Base-by-base conservation (phyloP, 2,797 vertebrate species). In the Hippocampus kuda region DNA sequence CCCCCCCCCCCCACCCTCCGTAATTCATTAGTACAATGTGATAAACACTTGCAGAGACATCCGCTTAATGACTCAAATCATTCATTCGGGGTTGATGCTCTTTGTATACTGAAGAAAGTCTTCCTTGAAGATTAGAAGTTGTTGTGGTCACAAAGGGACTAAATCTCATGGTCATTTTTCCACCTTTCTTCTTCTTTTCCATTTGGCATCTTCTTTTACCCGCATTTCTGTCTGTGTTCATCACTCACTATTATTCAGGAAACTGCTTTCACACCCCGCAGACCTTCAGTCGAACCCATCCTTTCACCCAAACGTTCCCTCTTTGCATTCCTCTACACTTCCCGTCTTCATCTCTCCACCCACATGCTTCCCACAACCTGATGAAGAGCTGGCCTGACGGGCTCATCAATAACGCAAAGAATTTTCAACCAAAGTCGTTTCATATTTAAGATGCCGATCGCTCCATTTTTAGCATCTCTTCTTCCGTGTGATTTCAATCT, bases 371-470 rank as follows among this genome's bases (percentile, higher is more conserved):
- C 62, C 74, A 72, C 76, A 79, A 67, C 67, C 79, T 79, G 84
- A 85, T 75, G 77, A 80, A 83, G 78, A 86, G 72, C 53, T 69
- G 68, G 71, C 72, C 46, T 77, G 85, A 84, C 85, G 84, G 79
- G 26, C 79, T 83, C 80, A 87, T 86, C 83, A 86, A 85, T 85
- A 86, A 85, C 63, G 48, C 72, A 85, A 68, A 70, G 68, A 77
- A 68, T 74, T 72, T 75, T 72, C 76, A 78, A 78, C 70, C 69
- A 16, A 1, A 51, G 75, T 66, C 56, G 65, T 82, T 76, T 76
- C 57, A 76, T 56, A 78, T 72, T 72, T 65, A 3, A 73, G 66
- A 81, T 72, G 68, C 63, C 10, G 60, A 68, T 68, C 41, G 59
- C 69, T 64, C 57, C 59, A 65, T 57, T 56, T 12, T 62, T 24